These are phyloP conservation scores for Antechinus flavipes DNA, from an alignment of 2,113 vertebrate genomes.

Conservation along the genomic window DNA sequence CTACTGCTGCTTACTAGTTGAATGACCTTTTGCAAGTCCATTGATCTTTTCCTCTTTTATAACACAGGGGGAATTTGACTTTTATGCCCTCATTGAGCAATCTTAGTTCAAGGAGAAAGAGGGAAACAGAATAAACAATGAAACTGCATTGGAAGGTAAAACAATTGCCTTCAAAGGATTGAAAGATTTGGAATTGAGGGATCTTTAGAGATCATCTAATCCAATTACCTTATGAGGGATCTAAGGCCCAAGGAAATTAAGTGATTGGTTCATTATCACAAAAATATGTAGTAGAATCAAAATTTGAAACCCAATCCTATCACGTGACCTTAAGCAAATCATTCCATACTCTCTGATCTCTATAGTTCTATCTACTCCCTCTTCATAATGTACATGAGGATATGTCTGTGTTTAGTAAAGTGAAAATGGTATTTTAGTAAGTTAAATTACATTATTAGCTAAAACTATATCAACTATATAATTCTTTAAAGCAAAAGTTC, in stretches of 20 bases:
- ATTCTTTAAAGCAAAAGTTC: neutral
- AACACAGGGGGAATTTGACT: neutral
- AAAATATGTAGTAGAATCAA: neutral
- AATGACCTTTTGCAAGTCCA: neutral
- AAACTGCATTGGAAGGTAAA: neutral
- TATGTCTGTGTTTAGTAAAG: neutral
- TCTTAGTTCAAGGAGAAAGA: neutral
- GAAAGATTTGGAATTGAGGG: neutral
- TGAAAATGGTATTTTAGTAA: neutral
- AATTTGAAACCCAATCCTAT: neutral
- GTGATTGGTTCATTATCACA: neutral
- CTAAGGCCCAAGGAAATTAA: neutral
- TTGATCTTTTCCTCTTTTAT: neutral
- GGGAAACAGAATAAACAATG: neutral
- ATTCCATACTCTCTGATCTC: neutral
- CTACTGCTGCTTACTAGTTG: neutral
- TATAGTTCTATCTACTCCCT: neutral
- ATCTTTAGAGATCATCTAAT: neutral
- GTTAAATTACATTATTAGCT: neutral
- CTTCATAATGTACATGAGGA: neutral
- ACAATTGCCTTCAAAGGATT: neutral
- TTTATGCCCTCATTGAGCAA: neutral
- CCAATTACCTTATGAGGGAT: neutral
- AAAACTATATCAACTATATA: neutral
- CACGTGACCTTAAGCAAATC: constrained; percentile 4